Conservation (phyloP, 1,140 invertebrate genomes). For the Saccostrea glomerata region DNA sequence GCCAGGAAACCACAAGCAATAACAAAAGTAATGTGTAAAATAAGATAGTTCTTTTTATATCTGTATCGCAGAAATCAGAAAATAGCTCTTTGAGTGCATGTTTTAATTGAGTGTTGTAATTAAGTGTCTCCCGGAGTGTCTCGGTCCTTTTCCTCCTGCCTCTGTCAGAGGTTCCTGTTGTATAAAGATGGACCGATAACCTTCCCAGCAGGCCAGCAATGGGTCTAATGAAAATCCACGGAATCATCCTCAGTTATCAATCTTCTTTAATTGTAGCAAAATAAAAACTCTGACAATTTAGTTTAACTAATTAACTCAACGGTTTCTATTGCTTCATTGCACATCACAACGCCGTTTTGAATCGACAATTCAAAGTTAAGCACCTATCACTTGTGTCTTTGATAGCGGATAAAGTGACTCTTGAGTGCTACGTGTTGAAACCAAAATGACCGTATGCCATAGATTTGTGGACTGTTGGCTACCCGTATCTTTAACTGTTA, state of each 20-base stretch:
- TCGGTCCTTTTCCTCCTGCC: neutral
- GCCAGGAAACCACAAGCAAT: neutral
- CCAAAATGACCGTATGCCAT: slow-evolving; percentile 6
- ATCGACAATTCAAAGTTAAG: slow-evolving; percentile 23
- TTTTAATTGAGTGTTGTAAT: slow-evolving; percentile 24
- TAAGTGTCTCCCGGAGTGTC: slow-evolving; percentile 8
- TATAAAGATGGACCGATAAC: neutral
- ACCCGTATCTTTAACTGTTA: slow-evolving; percentile 7
- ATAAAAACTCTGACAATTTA: slow-evolving; percentile 22
- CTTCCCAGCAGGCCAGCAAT: slow-evolving; percentile 8
- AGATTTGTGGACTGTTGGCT: slow-evolving; percentile 30
- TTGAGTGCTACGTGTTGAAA: slow-evolving; percentile 28
- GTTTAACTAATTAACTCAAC: slow-evolving; percentile 16
- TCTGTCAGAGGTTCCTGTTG: slow-evolving; percentile 8
- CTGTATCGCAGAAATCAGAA: neutral
- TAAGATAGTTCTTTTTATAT: slow-evolving; percentile 5
- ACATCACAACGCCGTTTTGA: neutral
- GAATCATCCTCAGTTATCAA: slow-evolving; percentile 14
- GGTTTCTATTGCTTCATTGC: slow-evolving; percentile 4
- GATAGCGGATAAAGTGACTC: neutral
- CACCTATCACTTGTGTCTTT: slow-evolving; percentile 25
- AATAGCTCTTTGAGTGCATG: slow-evolving; percentile 16
- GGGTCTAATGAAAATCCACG: neutral
- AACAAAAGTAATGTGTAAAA: neutral
- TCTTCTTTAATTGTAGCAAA: slow-evolving; percentile 31